Base-by-base conservation (phyloP, 2,888 invertebrate species). In the Caenorhabditis wallacei region DNA sequence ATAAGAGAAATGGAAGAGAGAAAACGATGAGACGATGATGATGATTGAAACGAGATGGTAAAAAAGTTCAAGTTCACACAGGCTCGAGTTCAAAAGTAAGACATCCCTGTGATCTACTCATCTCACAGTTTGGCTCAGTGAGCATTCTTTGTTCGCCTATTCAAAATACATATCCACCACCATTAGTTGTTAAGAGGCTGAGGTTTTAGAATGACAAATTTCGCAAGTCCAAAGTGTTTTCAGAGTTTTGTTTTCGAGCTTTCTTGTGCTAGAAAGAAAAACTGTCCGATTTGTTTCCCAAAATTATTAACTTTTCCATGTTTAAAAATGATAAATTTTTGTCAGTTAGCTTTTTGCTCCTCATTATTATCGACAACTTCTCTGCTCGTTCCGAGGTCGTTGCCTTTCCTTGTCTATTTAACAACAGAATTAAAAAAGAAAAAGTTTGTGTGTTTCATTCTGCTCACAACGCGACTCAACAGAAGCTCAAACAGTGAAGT, bases 401-500 rank as follows among this genome's bases (percentile, higher is more conserved):
- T 54, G 10, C 61, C n/a, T 46, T n/a, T 20, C n/a, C 53, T 46
- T 57, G 59, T 76, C 76, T 76, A 69, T 76, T 76, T 76, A 76
- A 76, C 76, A 76, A 76, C 68, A 68, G 76, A 76, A 76, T 76
- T 76, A 76, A 43, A 43, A 66, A 75, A 48, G 59, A 54, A 54
- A 69, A 26, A 8, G 1, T 51, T 68, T 75, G 66, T 76, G 59
- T 76, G 59, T 59, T 69, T 69, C 76, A 37, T 76, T 76, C 40
- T 63, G 24, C 70, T 51, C 24, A 30, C 68, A 18, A 30, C 54
- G 40, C 22, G 11, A 54, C 18, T 40, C 22, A 53, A n/a, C 35
- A 51, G 54, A 51, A 63, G 63, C 75, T 75, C 75, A 75, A 75
- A 75, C 46, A 74, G 56, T 40, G 24, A 53, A 71, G 40, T 10